Conservation (phyloP, 2,113 vertebrate species). For the Noctilio leporinus region DNA sequence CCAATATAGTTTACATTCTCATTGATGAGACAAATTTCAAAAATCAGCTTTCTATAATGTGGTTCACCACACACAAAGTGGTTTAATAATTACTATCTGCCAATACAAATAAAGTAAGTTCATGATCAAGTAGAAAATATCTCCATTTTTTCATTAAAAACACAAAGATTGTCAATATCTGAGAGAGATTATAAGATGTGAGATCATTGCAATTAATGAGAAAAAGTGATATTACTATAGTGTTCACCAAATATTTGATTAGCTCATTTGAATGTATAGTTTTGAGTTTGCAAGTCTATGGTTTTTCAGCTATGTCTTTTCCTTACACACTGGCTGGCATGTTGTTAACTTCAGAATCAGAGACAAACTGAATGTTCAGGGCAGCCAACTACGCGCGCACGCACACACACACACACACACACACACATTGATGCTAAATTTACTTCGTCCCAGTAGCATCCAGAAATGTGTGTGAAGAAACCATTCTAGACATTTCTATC, state of each 20-base stretch:
- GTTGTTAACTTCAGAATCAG: background rate
- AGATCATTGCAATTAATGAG: background rate
- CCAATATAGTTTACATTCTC: background rate
- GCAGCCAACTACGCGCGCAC: background rate
- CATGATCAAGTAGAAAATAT: background rate
- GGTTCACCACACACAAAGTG: background rate
- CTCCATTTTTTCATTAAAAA: background rate
- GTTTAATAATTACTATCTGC: background rate
- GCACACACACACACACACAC: too few species aligned
- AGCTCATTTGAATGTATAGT: background rate
- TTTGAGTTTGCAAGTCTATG: background rate
- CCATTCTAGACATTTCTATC: conserved; percentile 26
- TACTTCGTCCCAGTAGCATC: background rate
- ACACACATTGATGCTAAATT: background rate
- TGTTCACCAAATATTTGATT: background rate
- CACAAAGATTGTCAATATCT: background rate
- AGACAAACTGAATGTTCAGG: background rate
- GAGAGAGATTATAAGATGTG: background rate
- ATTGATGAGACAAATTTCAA: background rate
- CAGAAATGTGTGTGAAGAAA: background rate
- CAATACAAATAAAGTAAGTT: background rate
- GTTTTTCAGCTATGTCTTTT: background rate
- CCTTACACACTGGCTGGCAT: background rate
- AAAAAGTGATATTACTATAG: background rate
- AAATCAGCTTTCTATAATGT: background rate